Base-by-base conservation (phyloP, 2,888 invertebrate genomes). In the Mythimna albipuncta region DNA sequence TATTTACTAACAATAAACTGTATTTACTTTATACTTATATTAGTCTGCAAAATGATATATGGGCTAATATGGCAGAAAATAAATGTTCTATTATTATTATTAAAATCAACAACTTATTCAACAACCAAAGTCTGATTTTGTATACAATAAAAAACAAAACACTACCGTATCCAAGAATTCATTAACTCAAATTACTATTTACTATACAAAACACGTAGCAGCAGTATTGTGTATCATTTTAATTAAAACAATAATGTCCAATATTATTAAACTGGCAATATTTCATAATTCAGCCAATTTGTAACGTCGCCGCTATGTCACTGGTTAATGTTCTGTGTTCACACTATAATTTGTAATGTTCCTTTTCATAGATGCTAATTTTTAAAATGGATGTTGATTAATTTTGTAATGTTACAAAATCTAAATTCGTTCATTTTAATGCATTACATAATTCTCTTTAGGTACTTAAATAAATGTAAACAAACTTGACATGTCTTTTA, bases 221-320 rank as follows among this genome's bases (percentile, higher is more conserved):
- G 10, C 32, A 66, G 84, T 77, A 73, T 82, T 74, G 54, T 75
- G 77, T 85, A 77, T 69, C 82, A 55, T 21, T 72, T 82, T 87
- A 87, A 87, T 87, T 87, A 87, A 82, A 84, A 84, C 86, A 86
- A 83, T 80, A 77, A 78, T 72, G 77, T 72, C 38, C 79, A 72
- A 73, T 83, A 75, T 77, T 69, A 75, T 26, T 82, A 77, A 72
- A 77, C 67, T 67, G 66, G 77, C 77, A 62, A 79, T 87, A 86
- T 78, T 84, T 87, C 81, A 86, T 77, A 80, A 87, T 87, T 83
- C 65, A 83, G 80, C 85, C 80, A 87, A 87, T 87, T 87, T 87
- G 79, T 69, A 61, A 58, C 57, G 77, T 72, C 70, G 62, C 61
- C 57, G 50, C 54, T 63, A 35, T 54, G 26, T 2, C 58, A 68